Percentiles rank a stretch among this genome's conserved stretches.
phyloP scores from a whole-genome alignment of 2,888 invertebrate genomes.

The Drosophila formosana region DNA sequence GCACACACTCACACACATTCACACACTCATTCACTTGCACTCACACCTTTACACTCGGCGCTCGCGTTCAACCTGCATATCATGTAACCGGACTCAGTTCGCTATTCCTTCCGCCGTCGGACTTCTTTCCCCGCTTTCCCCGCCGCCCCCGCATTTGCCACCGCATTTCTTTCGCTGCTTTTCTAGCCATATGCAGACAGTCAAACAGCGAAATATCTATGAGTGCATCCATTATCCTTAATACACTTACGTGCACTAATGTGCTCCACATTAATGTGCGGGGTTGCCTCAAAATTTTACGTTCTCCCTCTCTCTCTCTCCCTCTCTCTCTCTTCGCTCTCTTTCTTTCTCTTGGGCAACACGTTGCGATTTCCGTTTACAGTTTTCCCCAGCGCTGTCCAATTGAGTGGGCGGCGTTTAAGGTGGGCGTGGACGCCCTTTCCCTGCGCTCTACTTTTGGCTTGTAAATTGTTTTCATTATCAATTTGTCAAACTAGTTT shows the following conservation, averaged over 20 bases:
- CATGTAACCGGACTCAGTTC: constrained; percentile 50
- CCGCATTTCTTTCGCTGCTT: neutral
- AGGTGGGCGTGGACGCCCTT: no score
- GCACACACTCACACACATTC: constrained; percentile 1
- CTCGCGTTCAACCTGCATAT: constrained; percentile 40
- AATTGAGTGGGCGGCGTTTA: neutral
- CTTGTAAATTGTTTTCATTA: constrained; percentile 24
- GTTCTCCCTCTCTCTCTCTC: constrained; percentile 31
- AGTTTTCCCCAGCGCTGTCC: constrained; percentile 23
- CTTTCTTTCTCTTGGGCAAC: constrained; percentile 46
- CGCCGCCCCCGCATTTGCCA: neutral
- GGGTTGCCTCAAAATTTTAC: constrained; percentile 65
- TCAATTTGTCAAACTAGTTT: constrained; percentile 29
- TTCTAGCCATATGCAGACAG: constrained; percentile 57
- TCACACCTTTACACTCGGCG: constrained; percentile 5
- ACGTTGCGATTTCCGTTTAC: constrained; percentile 62
- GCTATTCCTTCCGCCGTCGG: constrained; percentile 49
- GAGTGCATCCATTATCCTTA: constrained; percentile 81
- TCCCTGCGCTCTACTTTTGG: neutral
- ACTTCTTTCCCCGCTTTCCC: no score
- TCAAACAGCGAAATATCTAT: constrained; percentile 72
- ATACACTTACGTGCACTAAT: constrained; percentile 77
- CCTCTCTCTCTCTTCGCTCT: constrained; percentile 2
- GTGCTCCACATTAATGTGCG: constrained; percentile 73
- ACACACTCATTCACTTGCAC: constrained; percentile 4